phyloP scores from a whole-genome alignment of 2,797 vertebrate species.

The Hafferia zeledoni region DNA sequence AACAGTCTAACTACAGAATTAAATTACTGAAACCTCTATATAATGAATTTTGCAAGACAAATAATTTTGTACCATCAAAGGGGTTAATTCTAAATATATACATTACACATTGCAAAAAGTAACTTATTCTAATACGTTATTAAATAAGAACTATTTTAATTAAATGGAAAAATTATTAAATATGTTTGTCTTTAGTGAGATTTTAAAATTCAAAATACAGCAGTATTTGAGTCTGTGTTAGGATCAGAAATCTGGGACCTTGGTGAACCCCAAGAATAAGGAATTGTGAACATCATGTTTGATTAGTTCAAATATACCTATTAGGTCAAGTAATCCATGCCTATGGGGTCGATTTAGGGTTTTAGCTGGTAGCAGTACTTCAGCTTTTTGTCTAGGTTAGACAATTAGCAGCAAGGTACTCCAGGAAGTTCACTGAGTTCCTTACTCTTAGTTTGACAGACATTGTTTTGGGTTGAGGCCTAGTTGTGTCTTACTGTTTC shows the following conservation, averaged over 20 bases:
- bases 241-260: background rate
- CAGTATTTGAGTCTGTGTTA: background rate
- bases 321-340: background rate
- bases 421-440: background rate
- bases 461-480: background rate
- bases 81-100: background rate
- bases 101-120: background rate
- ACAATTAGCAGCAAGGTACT: background rate
- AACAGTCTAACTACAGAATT: background rate
- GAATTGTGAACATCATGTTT: background rate
- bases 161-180: background rate
- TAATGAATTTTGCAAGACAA: background rate
- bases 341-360: background rate
- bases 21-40: background rate
- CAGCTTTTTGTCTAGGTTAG: background rate
- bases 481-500: background rate
- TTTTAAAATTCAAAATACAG: background rate
- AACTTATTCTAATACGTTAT: background rate
- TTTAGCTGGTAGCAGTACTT: background rate
- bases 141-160: background rate
- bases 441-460: background rate
- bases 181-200: background rate
- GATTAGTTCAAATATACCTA: background rate
- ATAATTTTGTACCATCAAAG: background rate
- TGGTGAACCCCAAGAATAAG: background rate